Evolutionary conservation across 64 coral and sea anemone species (phyloP).

Genomic region (Stylophora pistillata): DNA sequence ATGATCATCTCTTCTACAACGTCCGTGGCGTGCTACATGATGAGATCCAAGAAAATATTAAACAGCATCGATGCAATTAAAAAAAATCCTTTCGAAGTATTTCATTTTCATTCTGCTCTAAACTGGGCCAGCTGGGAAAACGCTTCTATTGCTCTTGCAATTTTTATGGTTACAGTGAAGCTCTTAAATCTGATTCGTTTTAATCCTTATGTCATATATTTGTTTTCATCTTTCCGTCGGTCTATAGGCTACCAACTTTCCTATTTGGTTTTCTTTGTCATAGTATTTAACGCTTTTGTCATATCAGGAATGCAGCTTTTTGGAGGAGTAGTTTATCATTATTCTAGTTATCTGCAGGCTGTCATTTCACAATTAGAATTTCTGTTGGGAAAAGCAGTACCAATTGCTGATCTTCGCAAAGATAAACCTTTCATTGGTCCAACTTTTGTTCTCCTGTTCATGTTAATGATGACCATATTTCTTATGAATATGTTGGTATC

Average conservation of each 20-base stretch:
- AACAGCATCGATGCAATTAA: neutral
- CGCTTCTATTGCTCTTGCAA: neutral
- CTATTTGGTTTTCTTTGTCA: neutral
- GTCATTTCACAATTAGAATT: neutral
- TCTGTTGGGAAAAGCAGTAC: neutral
- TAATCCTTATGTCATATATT: neutral
- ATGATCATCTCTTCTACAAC: neutral
- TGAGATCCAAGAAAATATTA: conserved; percentile 5
- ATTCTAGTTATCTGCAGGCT: neutral
- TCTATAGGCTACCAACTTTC: neutral
- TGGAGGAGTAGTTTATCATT: neutral
- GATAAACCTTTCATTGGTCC: neutral
- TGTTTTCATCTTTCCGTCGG: neutral
- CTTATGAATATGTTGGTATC: conserved; percentile 11
- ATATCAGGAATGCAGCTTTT: neutral
- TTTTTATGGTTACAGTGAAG: conserved; percentile 12
- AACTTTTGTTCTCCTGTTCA: neutral
- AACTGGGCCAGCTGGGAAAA: neutral
- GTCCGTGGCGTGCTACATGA: neutral
- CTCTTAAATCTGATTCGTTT: conserved; percentile 4
- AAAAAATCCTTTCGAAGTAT: neutral
- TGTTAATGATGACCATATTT: neutral
- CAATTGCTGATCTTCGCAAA: neutral
- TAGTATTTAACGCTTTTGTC: neutral
- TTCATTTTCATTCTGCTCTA: neutral